Base-by-base conservation (phyloP, 2,113 vertebrate genomes). In the Arvicanthis niloticus region DNA sequence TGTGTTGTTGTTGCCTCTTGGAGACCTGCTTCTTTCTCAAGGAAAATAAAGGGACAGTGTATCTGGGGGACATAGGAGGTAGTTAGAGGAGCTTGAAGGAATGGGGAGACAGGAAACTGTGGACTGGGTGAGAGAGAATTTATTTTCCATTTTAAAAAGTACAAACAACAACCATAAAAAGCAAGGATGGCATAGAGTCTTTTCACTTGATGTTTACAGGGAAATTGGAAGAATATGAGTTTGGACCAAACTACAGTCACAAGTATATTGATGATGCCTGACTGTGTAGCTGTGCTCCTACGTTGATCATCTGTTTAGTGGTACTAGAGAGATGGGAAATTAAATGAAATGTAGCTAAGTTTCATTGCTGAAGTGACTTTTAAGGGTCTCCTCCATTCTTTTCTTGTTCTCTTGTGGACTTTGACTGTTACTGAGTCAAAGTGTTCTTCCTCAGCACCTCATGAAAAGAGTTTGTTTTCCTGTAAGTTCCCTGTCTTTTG, bases 321-420 rank as follows among this genome's bases (percentile, higher is more conserved):
- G 5, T 5, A 3, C 40, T 65, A n/a, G 22, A 75, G 58, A 77
- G 94, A 67, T 19, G 22, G 51, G 7, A 65, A 89, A 62, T 16
- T 21, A 87, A 85, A 62, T 78, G 4, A 45, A 82, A 88, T 5
- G 42, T 67, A 34, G 3, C 45, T 42, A 76, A 60, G 48, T 90
- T 92, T n/a, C 17, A 40, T 68, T 56, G 42, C 76, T 91, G 12
- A 86, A 82, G 48, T 26, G 62, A 90, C 88, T 91, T 75, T 92
- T 56, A 67, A 7, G 56, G 15, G 0, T 42, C 4, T 45, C n/a
- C 80, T 29, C 8, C 2, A 37, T 67, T 4, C 1, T 5, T 60
- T 4, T 60, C 16, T 93, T 67, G 11, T 16, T 89, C 73, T 89
- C 31, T 29, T 76, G n/a, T 40, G 68, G 8, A 76, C 6, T 21